Base-by-base conservation (phyloP, 2,797 vertebrate species). In the Phalanger gymnotis region DNA sequence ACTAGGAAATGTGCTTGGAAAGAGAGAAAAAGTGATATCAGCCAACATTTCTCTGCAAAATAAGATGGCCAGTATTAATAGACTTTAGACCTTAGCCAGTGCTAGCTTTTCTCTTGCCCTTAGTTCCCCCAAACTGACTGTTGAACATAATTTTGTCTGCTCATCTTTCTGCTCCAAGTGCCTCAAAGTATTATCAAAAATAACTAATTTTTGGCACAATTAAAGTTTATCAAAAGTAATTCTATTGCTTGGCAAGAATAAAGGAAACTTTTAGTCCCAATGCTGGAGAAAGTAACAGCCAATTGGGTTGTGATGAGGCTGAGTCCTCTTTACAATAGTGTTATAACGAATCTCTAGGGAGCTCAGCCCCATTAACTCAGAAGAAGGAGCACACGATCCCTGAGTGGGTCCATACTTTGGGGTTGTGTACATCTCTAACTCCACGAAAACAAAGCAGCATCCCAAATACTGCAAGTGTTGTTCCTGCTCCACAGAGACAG, bases 401-500 rank as follows among this genome's bases (percentile, higher is more conserved):
- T 87, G 7, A 87, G 73, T 47, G 40, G 73, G 73, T 87, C 22
- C 40, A 51, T 27, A 87, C 22, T 87, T 81, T 87, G 40, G 40
- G 40, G 0, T 87, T 87, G 40, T 87, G 9, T 87, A 12, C 25
- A 87, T 87, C 10, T 87, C 22, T 87, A 51, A 0, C 22, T 28
- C 73, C 40, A 27, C 3, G 40, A 87, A 87, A 87, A 87, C 9
- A 87, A 51, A 87, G 1, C 40, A 51, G 25, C 73, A 51, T 11
- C 40, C 25, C 22, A 47, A 87, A 47, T 51, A 47, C 40, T 51
- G 9, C 94, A 95, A 16, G 12, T 16, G 34, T 93, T 14, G 90
- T 89, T 73, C 55, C 92, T 92, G 40, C 73, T 94, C 54, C 90
- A 61, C 56, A 57, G 96, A 94, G 56, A 92, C 31, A 91, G 66